phyloP scores from a whole-genome alignment of 2,888 invertebrate genomes.

The Liodrosophila aerea region DNA sequence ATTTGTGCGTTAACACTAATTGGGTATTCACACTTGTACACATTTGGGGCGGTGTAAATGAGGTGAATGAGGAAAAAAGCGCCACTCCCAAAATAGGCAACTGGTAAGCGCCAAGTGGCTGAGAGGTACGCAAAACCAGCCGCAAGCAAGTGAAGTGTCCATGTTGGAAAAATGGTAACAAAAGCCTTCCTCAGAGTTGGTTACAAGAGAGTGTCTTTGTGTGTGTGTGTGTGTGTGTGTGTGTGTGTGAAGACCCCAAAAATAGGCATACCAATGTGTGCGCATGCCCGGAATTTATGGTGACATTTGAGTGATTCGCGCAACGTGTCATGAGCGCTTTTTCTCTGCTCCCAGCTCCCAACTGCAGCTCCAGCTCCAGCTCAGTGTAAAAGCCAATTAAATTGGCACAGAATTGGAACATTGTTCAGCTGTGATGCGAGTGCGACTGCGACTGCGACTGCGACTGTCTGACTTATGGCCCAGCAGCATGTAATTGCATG shows the following conservation, averaged over 20 bases:
- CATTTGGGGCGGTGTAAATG: conserved; percentile 74
- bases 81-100: conserved; percentile 78
- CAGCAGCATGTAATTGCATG: conserved; percentile 63
- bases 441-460: conserved; percentile 37
- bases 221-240: conserved; percentile 11
- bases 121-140: conserved; percentile 33
- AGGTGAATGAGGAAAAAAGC: conserved; percentile 60
- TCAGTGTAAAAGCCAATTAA: conserved; percentile 72
- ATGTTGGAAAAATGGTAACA: conserved; percentile 65
- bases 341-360: conserved; percentile 44
- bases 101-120: conserved; percentile 69
- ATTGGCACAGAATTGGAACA: conserved; percentile 72
- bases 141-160: conserved; percentile 17
- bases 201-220: conserved; percentile 47
- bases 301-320: conserved; percentile 78
- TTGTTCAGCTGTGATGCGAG: conserved; percentile 21
- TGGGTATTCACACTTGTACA: conserved; percentile 74
- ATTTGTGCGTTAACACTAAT: conserved; percentile 57
- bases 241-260: conserved; percentile 52
- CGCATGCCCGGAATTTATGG: conserved; percentile 79
- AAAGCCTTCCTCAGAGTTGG: conserved; percentile 42
- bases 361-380: conserved; percentile 25
- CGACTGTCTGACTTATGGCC: conserved; percentile 53
- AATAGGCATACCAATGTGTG: conserved; percentile 77
- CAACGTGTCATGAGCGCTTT: conserved; percentile 68